Conservation (phyloP, 2,797 vertebrate genomes). For the Amblyraja radiata region DNA sequence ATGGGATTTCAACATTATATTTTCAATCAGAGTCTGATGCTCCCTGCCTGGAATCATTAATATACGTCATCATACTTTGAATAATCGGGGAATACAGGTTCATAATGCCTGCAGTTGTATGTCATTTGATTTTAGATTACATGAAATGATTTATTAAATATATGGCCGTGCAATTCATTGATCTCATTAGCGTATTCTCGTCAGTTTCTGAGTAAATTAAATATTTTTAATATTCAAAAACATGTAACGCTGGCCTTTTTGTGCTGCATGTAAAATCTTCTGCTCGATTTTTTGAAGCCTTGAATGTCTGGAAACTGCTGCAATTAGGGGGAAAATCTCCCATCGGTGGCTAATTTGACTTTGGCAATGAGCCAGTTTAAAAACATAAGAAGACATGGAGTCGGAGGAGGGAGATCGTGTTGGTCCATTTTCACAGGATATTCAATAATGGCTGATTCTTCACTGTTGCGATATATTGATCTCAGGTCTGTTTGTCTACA, state of each 20-base stretch:
- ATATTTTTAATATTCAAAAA: neutral
- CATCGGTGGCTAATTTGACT: neutral
- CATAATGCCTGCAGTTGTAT: neutral
- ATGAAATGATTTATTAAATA: neutral
- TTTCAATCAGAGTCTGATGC: neutral
- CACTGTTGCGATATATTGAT: too few species aligned
- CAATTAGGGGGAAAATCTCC: neutral
- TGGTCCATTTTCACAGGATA: too few species aligned
- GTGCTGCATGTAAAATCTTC: too few species aligned
- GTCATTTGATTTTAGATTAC: neutral
- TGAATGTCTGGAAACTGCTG: neutral
- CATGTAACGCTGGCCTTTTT: too few species aligned
- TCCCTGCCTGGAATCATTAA: too few species aligned
- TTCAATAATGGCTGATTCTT: too few species aligned
- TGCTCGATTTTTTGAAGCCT: neutral
- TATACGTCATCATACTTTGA: too few species aligned
- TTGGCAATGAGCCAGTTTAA: neutral
- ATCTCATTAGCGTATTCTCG: neutral
- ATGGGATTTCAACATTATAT: neutral
- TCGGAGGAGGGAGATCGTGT: too few species aligned
- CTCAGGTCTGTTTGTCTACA: too few species aligned
- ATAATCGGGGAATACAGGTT: too few species aligned
- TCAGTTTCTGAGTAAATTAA: slow-evolving; percentile 1
- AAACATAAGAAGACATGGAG: too few species aligned
- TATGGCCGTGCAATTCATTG: neutral